Percentiles rank a stretch among this genome's conserved stretches.
phyloP scores from a whole-genome alignment of 1,140 invertebrate genomes.

The Eupeodes corollae region DNA sequence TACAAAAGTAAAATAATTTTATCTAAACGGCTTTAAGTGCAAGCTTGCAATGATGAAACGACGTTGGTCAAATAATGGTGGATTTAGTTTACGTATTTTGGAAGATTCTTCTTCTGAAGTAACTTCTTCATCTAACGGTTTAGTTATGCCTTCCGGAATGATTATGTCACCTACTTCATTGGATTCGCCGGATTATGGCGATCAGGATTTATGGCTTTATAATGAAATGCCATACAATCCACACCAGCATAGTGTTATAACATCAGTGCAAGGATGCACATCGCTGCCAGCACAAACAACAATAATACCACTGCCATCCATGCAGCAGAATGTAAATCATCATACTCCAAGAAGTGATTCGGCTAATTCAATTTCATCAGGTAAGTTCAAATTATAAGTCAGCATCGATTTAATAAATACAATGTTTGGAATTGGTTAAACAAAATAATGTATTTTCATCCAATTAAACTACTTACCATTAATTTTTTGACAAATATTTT shows the following conservation, averaged over 20 bases:
- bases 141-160: slow-evolving; percentile 45
- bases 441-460: too few species aligned
- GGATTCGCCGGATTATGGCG: slow-evolving; percentile 53
- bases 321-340: slow-evolving; percentile 36
- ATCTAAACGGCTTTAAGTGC: background rate
- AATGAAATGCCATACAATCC: slow-evolving; percentile 37
- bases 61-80: slow-evolving; percentile 56
- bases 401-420: too few species aligned
- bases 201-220: slow-evolving; percentile 70
- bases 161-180: slow-evolving; percentile 58
- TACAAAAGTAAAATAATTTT: background rate
- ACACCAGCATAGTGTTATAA: slow-evolving; percentile 31
- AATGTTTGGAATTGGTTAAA: too few species aligned
- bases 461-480: too few species aligned
- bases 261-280: slow-evolving; percentile 21
- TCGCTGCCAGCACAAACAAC: slow-evolving; percentile 30
- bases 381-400: slow-evolving; percentile 13
- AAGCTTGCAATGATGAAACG: slow-evolving; percentile 51
- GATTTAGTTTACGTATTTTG: slow-evolving; percentile 48
- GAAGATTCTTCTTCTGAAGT: slow-evolving; percentile 65
- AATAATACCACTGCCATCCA: slow-evolving; percentile 40
- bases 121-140: slow-evolving; percentile 52
- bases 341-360: slow-evolving; percentile 36
- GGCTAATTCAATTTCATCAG: slow-evolving; percentile 37
- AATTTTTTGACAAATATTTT: too few species aligned